Evolutionary conservation across 2,888 invertebrate species (phyloP).

Genomic region (Cephus spinipes): DNA sequence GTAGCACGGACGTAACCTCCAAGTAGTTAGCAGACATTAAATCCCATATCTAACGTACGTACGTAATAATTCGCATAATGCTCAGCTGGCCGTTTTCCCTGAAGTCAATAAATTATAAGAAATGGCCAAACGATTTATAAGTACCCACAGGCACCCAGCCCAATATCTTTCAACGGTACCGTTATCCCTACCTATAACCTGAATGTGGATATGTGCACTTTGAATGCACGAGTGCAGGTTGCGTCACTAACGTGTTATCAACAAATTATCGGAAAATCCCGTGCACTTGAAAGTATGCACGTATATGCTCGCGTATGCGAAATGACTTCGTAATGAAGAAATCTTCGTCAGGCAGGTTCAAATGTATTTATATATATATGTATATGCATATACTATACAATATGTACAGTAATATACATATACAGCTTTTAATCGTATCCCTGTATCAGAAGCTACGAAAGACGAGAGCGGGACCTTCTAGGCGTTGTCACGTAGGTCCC

Average conservation of each 20-base stretch:
- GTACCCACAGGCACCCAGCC: background rate
- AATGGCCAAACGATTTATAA: background rate
- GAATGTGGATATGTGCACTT: background rate
- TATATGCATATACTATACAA: background rate
- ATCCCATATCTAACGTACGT: background rate
- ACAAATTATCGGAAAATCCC: background rate
- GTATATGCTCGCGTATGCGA: background rate
- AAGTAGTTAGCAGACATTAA: conserved; percentile 21
- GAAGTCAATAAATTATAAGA: background rate
- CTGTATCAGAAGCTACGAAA: conserved; percentile 35
- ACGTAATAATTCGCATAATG: background rate
- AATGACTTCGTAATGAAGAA: background rate
- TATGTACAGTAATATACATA: background rate
- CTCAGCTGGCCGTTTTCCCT: background rate
- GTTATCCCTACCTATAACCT: background rate
- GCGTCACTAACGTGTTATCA: background rate
- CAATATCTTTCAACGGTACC: background rate
- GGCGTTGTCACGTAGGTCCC: conserved; percentile 44
- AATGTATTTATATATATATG: background rate
- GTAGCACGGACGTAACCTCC: conserved; percentile 9
- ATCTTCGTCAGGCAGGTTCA: background rate
- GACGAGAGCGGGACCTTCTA: conserved; percentile 45
- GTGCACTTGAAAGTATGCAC: background rate
- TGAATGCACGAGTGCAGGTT: background rate
- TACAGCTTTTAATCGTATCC: background rate